Base-by-base conservation (phyloP, 1,140 invertebrate genomes). In the Globodera rostochiensis region DNA sequence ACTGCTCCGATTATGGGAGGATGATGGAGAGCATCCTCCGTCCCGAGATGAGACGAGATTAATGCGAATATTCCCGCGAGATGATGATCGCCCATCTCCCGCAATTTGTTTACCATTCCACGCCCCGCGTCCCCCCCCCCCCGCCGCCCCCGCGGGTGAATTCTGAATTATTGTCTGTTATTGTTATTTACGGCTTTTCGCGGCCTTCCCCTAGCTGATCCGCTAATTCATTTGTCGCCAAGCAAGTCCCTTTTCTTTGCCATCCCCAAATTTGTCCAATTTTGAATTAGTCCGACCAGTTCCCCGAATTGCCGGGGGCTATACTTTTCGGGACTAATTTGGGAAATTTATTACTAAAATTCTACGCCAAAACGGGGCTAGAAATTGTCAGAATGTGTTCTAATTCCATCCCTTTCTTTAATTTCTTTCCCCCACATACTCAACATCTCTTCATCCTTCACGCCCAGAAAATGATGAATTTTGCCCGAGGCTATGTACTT, bases 61-160 rank as follows among this genome's bases (percentile, higher is more conserved):
- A 60, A 60, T 13, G 57, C 1, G 11, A 60, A 60, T 71, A 47
- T 71, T 25, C 25, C 46, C 69, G 46, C 46, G 25, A 71, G n/a
- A 4, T 25, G n/a, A 25, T 19, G 4, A 5, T 19, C 69, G 9
- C 21, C n/a, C 21, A 21, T 21, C n/a, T 6, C 11, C n/a, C n/a
- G 67, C 69, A 71, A 71, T 71, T 71, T 71, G 69, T 71, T 71
- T 71, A 47, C 69, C 69, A 15, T 60, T 60, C 57, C 57, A 60
- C 57, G 57, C 57, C 15, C 15, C 57, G 57, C 57, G 6, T 60
- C 57, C 11, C 15, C 57, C n/a, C n/a, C n/a, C n/a, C n/a, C n/a
- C n/a, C n/a, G n/a, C n/a, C n/a, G n/a, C n/a, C n/a, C n/a, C n/a
- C 57, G 57, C 69, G 69, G 15, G 60, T 64, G 60, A 13, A 64